phyloP scores from a whole-genome alignment of 2,113 vertebrate species.

The Bufo gargarizans region DNA sequence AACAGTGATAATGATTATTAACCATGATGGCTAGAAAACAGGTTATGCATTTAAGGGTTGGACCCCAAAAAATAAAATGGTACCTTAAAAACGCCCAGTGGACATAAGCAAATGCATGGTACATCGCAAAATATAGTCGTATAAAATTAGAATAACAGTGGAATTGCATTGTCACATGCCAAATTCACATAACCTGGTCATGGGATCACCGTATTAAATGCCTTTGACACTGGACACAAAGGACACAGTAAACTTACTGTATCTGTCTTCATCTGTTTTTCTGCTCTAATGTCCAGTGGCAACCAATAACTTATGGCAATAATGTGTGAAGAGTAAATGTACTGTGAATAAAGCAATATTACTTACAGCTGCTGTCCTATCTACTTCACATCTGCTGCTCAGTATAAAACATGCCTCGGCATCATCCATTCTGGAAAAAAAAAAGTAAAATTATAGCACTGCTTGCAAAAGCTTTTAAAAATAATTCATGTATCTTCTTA shows the following conservation, averaged over 20 bases:
- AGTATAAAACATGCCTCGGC: conserved; percentile 96
- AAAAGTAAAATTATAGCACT: not conserved
- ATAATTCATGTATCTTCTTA: not conserved
- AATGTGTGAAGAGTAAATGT: not conserved
- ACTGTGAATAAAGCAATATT: not conserved
- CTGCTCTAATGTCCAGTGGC: not conserved
- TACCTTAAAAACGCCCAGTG: no score
- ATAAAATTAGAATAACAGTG: no score
- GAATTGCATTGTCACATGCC: not conserved
- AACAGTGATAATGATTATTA: not conserved
- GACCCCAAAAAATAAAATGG: not conserved
- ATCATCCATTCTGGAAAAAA: conserved; percentile 86
- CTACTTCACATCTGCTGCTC: conserved; percentile 93
- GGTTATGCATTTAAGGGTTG: not conserved
- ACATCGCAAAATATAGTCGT: not conserved
- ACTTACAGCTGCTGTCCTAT: conserved; percentile 94
- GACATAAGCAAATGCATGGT: not conserved
- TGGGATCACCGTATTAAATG: no score
- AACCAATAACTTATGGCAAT: not conserved
- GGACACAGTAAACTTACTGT: not conserved
- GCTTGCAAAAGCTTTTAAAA: not conserved
- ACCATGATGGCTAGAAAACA: not conserved
- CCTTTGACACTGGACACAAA: no score
- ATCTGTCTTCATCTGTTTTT: not conserved
- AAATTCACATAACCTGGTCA: not conserved